phyloP scores from a whole-genome alignment of 2,888 invertebrate genomes.

The Julus scanicus region DNA sequence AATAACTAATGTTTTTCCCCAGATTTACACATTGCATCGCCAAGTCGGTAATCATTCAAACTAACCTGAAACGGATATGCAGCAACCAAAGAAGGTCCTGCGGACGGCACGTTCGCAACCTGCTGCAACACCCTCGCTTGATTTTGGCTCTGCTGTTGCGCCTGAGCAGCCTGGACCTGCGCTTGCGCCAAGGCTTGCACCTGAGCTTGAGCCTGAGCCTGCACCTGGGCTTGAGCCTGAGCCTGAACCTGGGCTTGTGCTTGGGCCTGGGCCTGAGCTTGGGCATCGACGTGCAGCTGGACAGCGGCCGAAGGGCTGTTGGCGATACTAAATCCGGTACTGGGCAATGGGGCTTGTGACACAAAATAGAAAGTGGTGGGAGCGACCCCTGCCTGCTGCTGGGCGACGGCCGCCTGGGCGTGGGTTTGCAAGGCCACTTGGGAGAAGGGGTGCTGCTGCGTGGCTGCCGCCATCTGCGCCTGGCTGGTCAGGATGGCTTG shows the following conservation, averaged over 20 bases:
- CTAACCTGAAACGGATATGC: conserved; percentile 51
- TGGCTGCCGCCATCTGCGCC: conserved; percentile 49
- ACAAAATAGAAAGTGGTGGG: conserved; percentile 50
- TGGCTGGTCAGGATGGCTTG: conserved; percentile 41
- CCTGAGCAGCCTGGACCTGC: conserved; percentile 45
- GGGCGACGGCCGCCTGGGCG: neutral
- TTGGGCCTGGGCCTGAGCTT: conserved; percentile 51
- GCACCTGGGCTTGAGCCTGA: too few relatives aligned
- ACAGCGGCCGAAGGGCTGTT: neutral
- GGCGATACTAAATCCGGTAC: neutral
- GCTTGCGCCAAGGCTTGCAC: conserved; percentile 47
- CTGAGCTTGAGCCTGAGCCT: conserved; percentile 52
- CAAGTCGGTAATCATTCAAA: neutral
- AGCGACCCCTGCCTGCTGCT: conserved; percentile 12
- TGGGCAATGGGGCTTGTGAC: conserved; percentile 41
- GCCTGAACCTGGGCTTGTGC: too few relatives aligned
- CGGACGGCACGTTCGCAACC: neutral
- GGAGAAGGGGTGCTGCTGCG: conserved; percentile 48
- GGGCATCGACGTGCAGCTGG: conserved; percentile 52
- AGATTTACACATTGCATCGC: too few relatives aligned
- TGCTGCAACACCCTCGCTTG: conserved; percentile 53
- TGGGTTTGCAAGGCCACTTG: conserved; percentile 51
- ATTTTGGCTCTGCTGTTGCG: conserved; percentile 46
- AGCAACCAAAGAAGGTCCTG: neutral
- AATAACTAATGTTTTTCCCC: too few relatives aligned